Base-by-base conservation (phyloP, 1,140 invertebrate genomes). In the Zaprionus tsacasi region DNA sequence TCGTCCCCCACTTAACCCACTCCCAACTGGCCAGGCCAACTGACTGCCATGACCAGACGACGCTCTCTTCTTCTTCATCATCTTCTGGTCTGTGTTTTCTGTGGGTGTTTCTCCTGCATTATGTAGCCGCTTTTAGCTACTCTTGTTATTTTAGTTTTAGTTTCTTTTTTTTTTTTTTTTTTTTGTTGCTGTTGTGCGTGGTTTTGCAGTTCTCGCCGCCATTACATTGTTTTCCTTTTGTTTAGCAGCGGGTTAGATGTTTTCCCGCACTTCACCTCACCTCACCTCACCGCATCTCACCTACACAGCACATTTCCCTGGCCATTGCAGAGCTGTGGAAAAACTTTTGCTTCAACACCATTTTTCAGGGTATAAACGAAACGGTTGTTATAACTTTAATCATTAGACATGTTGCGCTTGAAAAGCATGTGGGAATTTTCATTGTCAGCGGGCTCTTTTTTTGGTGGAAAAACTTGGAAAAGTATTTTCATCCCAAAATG, bases 221-320 rank as follows among this genome's bases (percentile, higher is more conserved):
- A 78, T 88, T 88, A 88, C 83, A 83, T 83, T 89, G 85, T 89
- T 88, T 88, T 72, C 81, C 70, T 81, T 85, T 88, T 89, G 83
- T 89, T 81, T 78, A 75, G 64, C 67, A 52, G 67, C 43, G 64
- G 58, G 71, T 77, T 58, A 71, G 67, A 68, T 72, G 70, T 64
- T 61, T 45, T 36, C n/a, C 36, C 10, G 15, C 25, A 33, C 67
- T 57, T 36, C 25, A 25, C 67, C 61, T 36, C 25, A 25, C 48
- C 13, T 25, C 8, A 50, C 0, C 50, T 21, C 30, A 36, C n/a
- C 25, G 50, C 21, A 35, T 13, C 54, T 13, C 57, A 13, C 17
- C 45, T 25, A 13, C 30, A 30, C 45, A 45, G 43, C 57, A 30
- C 57, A 30, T 57, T 60, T 64, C 21, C 10, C 21, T 27, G 48